Evolutionary conservation across 2,888 invertebrate species (phyloP), one percentile per base, ranked within the genome.

Genomic region (Drosophila niveifrons): DNA sequence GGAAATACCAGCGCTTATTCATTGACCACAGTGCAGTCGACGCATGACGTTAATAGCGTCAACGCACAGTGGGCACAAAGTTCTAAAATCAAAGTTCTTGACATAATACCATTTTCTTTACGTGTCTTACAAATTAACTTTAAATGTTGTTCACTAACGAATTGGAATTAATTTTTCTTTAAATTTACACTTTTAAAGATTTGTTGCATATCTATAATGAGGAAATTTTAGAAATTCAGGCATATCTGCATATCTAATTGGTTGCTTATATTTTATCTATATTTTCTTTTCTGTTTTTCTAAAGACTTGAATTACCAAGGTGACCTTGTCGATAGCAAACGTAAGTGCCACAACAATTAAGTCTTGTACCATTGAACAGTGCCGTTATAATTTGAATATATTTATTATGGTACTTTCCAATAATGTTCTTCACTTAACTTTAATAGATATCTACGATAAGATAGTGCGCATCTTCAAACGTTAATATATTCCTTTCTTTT

Each of bases 1-100:
- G 46, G 44, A 76, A 74, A 76, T 73, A 43, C 76, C 70, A 73
- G 47, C 52, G 70, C 72, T 75, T 78, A 80, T 63, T 69, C 79
- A 80, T 72, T 79, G 78, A 78, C 69, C 66, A 66, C 63, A 62
- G 39, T 41, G 36, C 36, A 36, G 36, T 36, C 36, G 36, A 36
- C 36, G n/a, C 36, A 36, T 6, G 39, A 41, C 39, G 39, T 13
- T 7, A 41, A 15, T 8, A 36, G 36, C 36, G n/a, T n/a, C 36
- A n/a, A 10, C 10, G 39, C 48, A 75, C 77, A 67, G 52, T 75
- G 67, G 31, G 10, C 4, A 2, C 10, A 17, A 18, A 13, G 43
- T 18, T 43, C 7, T 50, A 1, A 1, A 31, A 34, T 18, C 17
- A n/a, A 31, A 2, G 10, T 31, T 31, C 10, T 31, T 23, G 6